Evolutionary conservation across 2,888 invertebrate genomes (phyloP), one percentile per base, ranked within the genome.

Genomic region (Agonopterix arenella): DNA sequence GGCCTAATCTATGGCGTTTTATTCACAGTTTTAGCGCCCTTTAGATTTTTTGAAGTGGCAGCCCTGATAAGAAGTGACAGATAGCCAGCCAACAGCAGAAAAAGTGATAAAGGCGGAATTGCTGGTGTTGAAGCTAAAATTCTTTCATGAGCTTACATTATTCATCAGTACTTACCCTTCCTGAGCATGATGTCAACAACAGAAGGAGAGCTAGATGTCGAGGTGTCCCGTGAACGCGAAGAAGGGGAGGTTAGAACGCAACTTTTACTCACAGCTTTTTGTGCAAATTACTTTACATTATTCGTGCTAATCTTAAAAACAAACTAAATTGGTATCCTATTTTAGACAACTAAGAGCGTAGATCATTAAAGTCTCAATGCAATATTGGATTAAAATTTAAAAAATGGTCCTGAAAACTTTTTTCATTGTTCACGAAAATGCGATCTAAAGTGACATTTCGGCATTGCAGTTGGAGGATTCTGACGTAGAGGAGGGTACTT

Each of bases 211-310:
- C 72, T 90, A 60, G 83, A 91, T 61, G 81, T 91, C 55, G 85
- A 90, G 55, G 89, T 91, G 63, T 88, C 91, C 60, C 90, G 90
- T 57, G 93, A 92, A 71, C 78, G 91, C 54, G 92, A 93, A 70
- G 93, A 93, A 55, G 93, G 93, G 65, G 93, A 93, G 91, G 93
- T 93, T 81, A 88, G 82, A 80, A 76, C 50, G 73, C 80, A 61
- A 56, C 52, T 61, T 58, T 53, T 28, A 28, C 28, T 5, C 50
- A 73, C 80, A 61, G 55, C 52, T 61, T 58, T 53, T 51, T 36
- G 18, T 45, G 37, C 13, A 16, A 11, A n/a, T 47, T 18, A 36
- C 42, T 1, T 38, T 4, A 9, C 46, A 46, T 46, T 38, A 16
- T 16, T 16, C 16, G 4, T 7, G 2, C 4, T 36, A 45, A 36